These are phyloP conservation scores for Himalopsyche kuldschensis DNA, from an alignment of 2,888 invertebrate species.

Conservation along the genomic window DNA sequence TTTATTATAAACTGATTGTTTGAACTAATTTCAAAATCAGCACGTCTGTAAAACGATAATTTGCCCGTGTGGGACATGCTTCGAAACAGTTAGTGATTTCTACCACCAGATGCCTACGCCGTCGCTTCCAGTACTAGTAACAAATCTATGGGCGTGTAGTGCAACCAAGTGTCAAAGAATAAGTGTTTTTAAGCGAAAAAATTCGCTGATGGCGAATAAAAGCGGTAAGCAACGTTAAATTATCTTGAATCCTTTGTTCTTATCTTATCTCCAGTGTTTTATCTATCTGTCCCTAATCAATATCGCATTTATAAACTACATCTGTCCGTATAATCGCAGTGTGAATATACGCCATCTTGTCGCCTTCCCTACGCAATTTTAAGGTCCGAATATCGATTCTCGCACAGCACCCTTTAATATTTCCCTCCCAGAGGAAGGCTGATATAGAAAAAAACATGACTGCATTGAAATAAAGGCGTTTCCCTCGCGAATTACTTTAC, in stretches of 20 bases:
- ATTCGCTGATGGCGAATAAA: constrained; percentile 51
- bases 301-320: constrained; percentile 9
- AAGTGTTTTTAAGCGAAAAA: constrained; percentile 57
- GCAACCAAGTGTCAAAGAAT: constrained; percentile 54
- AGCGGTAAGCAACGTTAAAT: constrained; percentile 52
- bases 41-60: no score
- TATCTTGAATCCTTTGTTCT: constrained; percentile 32
- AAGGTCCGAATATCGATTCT: constrained; percentile 8
- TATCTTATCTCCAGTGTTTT: neutral
- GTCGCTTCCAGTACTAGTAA: constrained; percentile 58
- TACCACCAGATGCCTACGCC: constrained; percentile 56
- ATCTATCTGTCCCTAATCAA: neutral
- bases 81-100: neutral
- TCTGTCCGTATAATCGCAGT: constrained; percentile 14
- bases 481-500: neutral
- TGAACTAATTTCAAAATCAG: no score
- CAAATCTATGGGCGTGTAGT: constrained; percentile 59
- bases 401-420: neutral
- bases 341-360: constrained; percentile 23
- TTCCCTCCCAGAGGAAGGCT: neutral
- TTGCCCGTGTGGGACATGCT: constrained; percentile 4
- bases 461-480: neutral
- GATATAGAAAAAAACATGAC: neutral
- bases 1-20: no score
- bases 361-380: constrained; percentile 14